Percentiles rank a stretch among this genome's conserved stretches.
Evolutionary conservation across 2,797 vertebrate genomes (phyloP).

Genomic region (Tenualosa ilisha): DNA sequence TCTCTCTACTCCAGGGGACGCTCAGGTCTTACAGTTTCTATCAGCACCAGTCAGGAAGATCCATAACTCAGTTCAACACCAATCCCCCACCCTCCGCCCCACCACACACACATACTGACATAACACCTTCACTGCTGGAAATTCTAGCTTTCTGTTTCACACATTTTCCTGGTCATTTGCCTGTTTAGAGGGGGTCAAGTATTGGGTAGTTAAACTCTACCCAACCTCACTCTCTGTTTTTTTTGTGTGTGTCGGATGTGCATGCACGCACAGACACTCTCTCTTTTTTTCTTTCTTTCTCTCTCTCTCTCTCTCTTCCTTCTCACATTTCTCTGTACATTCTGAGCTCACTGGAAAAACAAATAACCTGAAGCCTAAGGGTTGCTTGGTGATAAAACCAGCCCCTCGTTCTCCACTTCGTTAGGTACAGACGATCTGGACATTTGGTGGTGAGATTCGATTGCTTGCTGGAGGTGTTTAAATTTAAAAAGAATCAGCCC

Average conservation of each 20-base stretch:
- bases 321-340: background rate
- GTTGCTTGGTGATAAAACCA: no score
- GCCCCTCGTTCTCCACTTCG: no score
- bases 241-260: slow-evolving; percentile 30
- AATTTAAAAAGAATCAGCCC: no score
- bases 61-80: background rate
- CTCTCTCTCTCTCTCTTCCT: background rate
- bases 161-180: background rate
- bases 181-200: slow-evolving; percentile 6
- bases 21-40: slow-evolving; percentile 31
- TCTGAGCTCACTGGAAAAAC: background rate
- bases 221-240: background rate
- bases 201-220: slow-evolving; percentile 24
- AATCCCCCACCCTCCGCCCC: background rate
- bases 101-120: background rate
- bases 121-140: background rate
- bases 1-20: background rate
- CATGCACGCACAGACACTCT: background rate
- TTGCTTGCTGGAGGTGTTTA: no score
- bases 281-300: background rate
- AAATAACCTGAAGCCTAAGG: slow-evolving; percentile 2
- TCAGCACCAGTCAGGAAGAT: background rate
- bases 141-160: background rate
- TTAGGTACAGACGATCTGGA: no score
- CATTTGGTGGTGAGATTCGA: no score